Conservation (phyloP, 2,888 invertebrate species). For the Acrocyrtus sp. region DNA sequence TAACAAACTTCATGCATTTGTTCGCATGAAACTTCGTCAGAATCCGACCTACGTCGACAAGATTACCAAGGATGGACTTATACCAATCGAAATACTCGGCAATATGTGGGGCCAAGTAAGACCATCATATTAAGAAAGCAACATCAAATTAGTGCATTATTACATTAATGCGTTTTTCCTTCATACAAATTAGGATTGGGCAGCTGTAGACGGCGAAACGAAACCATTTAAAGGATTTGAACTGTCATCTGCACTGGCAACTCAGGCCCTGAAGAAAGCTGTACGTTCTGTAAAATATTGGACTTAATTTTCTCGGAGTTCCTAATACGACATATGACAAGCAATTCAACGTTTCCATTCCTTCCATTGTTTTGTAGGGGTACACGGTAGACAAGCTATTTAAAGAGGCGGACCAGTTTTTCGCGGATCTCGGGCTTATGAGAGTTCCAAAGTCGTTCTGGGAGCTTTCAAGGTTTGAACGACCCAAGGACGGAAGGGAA, state of each 20-base stretch:
- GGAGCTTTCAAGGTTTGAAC: constrained; percentile 81
- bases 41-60: constrained; percentile 22
- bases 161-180: too few species aligned
- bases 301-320: not conserved
- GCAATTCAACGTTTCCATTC: not conserved
- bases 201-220: constrained; percentile 71
- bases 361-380: constrained; percentile 64
- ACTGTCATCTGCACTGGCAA: constrained; percentile 77
- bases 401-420: constrained; percentile 85
- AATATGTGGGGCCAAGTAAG: constrained; percentile 86
- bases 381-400: constrained; percentile 71
- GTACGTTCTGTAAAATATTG: constrained; percentile 59
- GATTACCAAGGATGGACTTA: constrained; percentile 73
- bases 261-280: constrained; percentile 75
- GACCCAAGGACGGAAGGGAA: constrained; percentile 76
- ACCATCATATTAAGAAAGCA: constrained; percentile 67
- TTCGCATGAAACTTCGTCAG: constrained; percentile 38
- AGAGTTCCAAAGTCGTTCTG: constrained; percentile 86
- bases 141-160: too few species aligned
- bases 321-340: not conserved
- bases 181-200: constrained; percentile 78
- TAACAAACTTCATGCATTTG: constrained; percentile 27
- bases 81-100: constrained; percentile 81
- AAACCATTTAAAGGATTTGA: constrained; percentile 68
- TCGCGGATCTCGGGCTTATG: constrained; percentile 81